Evolutionary conservation across 2,113 vertebrate genomes (phyloP).

Genomic region (Mus musculus): GRCm39 chr17:78668001-78668500

Average conservation of each 20-base stretch:
- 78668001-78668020: neutral
- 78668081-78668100: neutral
- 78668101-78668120: neutral
- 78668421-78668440: neutral
- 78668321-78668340: neutral
- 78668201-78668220: neutral
- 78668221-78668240: neutral
- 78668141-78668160: neutral
- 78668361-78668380: neutral
- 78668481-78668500: neutral
- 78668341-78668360: neutral
- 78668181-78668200: neutral
- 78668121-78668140: neutral
- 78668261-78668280: neutral
- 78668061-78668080: neutral
- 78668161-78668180: neutral
- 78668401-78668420: neutral
- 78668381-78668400: neutral
- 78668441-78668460: constrained; percentile 12
- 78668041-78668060: neutral
- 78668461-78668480: constrained; percentile 27
- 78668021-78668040: neutral
- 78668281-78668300: neutral
- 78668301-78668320: neutral
- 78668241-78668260: neutral